These are phyloP conservation scores for Varanus komodoensis DNA, from an alignment of 2,113 vertebrate genomes.

Conservation along the genomic window DNA sequence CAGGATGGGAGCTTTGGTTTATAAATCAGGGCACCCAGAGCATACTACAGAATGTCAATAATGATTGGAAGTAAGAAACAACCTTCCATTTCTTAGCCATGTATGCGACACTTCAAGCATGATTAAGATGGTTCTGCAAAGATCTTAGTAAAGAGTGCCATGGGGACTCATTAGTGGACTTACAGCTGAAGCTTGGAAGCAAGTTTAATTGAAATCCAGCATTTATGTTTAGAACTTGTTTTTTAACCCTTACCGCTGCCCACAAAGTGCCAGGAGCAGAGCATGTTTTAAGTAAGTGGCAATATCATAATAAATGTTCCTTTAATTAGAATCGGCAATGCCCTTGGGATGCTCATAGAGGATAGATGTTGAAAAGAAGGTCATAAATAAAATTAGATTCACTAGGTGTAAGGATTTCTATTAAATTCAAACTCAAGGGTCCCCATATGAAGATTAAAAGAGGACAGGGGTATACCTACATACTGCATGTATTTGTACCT, in stretches of 20 bases:
- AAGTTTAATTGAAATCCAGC: constrained; percentile 3
- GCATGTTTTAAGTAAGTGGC: accelerated
- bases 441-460: accelerated
- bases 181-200: background rate
- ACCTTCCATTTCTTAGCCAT: background rate
- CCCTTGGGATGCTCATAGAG: background rate
- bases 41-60: background rate
- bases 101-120: background rate
- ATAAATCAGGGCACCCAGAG: background rate
- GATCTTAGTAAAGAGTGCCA: background rate
- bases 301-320: background rate
- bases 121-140: background rate
- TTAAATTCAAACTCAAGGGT: too few relatives aligned
- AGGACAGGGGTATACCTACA: background rate
- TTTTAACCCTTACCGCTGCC: background rate
- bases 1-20: background rate
- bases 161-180: background rate
- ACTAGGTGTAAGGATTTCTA: background rate
- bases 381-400: background rate
- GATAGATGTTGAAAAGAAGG: background rate
- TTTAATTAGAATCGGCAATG: accelerated
- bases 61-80: constrained; percentile 6
- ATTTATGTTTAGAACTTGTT: background rate
- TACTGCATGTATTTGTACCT: background rate
- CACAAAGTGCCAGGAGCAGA: background rate